Evolutionary conservation across 1,140 invertebrate species (phyloP).

Genomic region (Brachionus rubens): DNA sequence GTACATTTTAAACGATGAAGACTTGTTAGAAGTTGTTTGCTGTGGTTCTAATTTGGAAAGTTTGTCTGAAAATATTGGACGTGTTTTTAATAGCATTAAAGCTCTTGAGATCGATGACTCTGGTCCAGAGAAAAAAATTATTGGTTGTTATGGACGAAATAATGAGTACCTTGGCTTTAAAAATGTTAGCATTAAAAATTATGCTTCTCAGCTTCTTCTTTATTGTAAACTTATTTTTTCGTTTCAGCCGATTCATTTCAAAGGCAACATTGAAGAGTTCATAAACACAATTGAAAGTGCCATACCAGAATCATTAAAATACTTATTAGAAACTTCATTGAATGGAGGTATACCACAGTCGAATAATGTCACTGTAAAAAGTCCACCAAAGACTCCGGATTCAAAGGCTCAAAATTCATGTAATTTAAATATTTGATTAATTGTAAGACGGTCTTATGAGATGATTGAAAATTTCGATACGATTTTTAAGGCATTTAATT

Average conservation of each 20-base stretch:
- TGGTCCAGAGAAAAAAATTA: not conserved
- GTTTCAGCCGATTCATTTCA: slow-evolving; percentile 10
- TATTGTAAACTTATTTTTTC: not conserved
- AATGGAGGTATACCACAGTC: not conserved
- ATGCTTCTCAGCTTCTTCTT: too few species aligned
- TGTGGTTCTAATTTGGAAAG: slow-evolving; percentile 24
- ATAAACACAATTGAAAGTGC: slow-evolving; percentile 16
- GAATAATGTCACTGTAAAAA: not conserved
- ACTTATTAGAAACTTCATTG: not conserved
- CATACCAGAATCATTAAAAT: slow-evolving; percentile 4
- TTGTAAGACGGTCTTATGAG: too few species aligned
- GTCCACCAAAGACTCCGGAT: not conserved
- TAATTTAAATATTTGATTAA: not conserved
- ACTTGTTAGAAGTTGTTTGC: slow-evolving; percentile 38
- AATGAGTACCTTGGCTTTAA: slow-evolving; percentile 38
- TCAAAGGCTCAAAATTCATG: not conserved
- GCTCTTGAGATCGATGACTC: not conserved
- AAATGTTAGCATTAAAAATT: too few species aligned
- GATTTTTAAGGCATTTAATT: too few species aligned
- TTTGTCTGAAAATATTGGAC: slow-evolving; percentile 22
- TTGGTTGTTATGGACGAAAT: slow-evolving; percentile 3
- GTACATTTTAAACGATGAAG: slow-evolving; percentile 34
- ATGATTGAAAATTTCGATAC: too few species aligned
- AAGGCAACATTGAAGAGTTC: slow-evolving; percentile 4
- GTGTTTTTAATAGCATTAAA: not conserved